Conservation (phyloP, 2,888 invertebrate genomes). For the Lasioglossum lativentre region DNA sequence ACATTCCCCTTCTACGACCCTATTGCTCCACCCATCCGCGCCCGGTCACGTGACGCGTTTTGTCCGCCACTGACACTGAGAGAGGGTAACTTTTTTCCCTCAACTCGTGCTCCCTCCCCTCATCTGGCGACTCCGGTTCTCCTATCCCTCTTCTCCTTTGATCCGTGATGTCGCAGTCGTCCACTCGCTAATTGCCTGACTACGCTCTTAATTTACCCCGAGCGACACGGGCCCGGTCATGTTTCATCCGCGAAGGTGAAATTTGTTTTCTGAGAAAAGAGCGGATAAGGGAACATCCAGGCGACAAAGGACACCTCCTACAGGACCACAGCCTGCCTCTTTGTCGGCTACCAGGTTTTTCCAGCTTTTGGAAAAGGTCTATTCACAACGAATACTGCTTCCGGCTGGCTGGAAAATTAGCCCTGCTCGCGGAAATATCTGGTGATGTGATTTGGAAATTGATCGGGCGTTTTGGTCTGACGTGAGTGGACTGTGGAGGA, state of each 20-base stretch:
- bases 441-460: not conserved
- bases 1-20: too few species aligned
- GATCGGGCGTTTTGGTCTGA: not conserved
- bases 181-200: constrained; percentile 35
- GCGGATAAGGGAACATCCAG: not conserved
- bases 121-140: not conserved
- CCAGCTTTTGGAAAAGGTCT: not conserved
- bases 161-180: not conserved
- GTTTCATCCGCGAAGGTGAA: not conserved
- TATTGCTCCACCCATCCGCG: too few species aligned
- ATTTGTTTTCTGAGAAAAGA: constrained; percentile 1
- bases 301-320: constrained; percentile 8
- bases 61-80: too few species aligned
- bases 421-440: not conserved
- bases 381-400: not conserved
- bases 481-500: not conserved
- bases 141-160: not conserved
- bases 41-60: too few species aligned
- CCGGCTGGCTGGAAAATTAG: not conserved
- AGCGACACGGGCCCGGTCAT: too few species aligned
- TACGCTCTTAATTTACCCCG: constrained; percentile 32
- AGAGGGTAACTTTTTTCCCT: too few species aligned
- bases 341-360: not conserved
- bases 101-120: too few species aligned
- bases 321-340: not conserved